Evolutionary conservation across 1,140 invertebrate genomes (phyloP), one percentile per base, ranked within the genome.

Genomic region (Diplogasteroides magnus): DNA sequence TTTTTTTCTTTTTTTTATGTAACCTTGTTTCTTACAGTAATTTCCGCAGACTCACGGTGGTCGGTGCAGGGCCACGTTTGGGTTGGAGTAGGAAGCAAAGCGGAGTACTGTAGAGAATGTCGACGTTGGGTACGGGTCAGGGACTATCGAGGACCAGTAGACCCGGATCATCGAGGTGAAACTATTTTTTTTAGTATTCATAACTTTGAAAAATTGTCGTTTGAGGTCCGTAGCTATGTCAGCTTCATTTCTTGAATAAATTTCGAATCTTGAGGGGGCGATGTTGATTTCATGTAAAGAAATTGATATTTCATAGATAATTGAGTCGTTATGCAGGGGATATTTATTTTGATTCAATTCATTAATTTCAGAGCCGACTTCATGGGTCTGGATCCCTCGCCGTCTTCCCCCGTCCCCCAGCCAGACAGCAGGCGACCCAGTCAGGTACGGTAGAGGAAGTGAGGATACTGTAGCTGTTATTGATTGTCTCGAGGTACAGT

Each of bases 181-280:
- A 2, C 15, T 31, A 6, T 0, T 61, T 61, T 1, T 6, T 27
- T 6, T n/a, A 62, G 31, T 31, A 14, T 62, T 31, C 59, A 61
- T 25, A 29, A 61, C 26, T 61, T 26, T 3, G 28, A 6, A 25
- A 61, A 27, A 61, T 27, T 62, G 29, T 31, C 13, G 25, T 62
- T 64, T 48, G n/a, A 1, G 23, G 26, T 26, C n/a, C n/a, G n/a
- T n/a, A n/a, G n/a, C n/a, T n/a, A n/a, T n/a, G n/a, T n/a, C n/a
- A n/a, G 31, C 26, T 65, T 3, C 63, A 65, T n/a, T 29, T 28
- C 0, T 56, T 65, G 63, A n/a, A 56, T 6, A 55, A 65, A 55
- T 55, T 56, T n/a, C 57, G 63, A 55, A 37, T 56, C 28, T 56
- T 65, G 63, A 37, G 63, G 31, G 63, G 57, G 57, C 37, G 63